These are phyloP conservation scores for Coptotermes formosanus DNA, from an alignment of 1,140 invertebrate genomes.

Conservation along the genomic window DNA sequence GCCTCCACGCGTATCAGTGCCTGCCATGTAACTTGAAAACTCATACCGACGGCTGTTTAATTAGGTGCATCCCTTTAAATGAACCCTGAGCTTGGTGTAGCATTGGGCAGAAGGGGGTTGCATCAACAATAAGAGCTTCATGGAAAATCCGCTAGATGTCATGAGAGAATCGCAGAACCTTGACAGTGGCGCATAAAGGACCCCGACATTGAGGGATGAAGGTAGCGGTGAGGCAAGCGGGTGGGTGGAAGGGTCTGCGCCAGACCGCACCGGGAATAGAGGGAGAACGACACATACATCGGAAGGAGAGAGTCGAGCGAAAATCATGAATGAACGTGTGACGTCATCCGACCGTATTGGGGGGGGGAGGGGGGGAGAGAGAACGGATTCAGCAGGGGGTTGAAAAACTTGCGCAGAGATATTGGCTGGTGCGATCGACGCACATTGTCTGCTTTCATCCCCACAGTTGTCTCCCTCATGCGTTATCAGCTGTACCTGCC, in stretches of 20 bases:
- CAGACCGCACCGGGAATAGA: neutral
- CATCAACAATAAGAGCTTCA: neutral
- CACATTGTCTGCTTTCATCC: neutral
- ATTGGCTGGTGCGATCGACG: neutral
- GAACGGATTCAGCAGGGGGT: constrained; percentile 6
- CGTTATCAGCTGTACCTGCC: constrained; percentile 13
- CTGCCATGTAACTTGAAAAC: too few relatives aligned
- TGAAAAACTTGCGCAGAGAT: constrained; percentile 14
- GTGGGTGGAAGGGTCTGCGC: neutral
- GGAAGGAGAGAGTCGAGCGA: constrained; percentile 17
- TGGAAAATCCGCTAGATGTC: neutral
- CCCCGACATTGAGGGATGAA: neutral
- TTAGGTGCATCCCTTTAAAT: too few relatives aligned
- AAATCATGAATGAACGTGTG: constrained; percentile 34
- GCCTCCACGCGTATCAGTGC: too few relatives aligned
- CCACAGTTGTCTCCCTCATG: neutral
- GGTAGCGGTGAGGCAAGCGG: neutral
- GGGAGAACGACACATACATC: constrained; percentile 1
- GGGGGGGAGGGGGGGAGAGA: neutral
- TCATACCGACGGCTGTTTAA: too few relatives aligned
- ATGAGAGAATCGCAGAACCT: neutral
- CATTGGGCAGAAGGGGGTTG: too few relatives aligned
- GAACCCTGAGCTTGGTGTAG: too few relatives aligned
- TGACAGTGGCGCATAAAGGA: constrained; percentile 13
- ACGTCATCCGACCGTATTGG: constrained; percentile 27